Evolutionary conservation across 2,888 invertebrate genomes (phyloP), one percentile per base, ranked within the genome.

Genomic region (Rugalucina vietnamica): DNA sequence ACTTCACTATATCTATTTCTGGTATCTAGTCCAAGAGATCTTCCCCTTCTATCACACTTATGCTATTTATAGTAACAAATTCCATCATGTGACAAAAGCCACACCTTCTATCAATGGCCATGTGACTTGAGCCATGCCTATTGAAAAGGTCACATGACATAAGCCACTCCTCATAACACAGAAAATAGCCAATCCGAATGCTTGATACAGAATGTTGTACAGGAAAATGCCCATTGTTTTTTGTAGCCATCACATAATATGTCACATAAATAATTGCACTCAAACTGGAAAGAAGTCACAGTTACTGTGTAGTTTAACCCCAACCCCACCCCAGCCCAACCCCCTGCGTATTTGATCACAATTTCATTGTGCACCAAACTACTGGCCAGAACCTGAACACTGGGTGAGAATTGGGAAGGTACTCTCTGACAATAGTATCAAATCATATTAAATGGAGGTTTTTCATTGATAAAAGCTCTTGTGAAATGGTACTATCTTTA

Each of bases 261-360:
- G 8, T 29, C 60, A 60, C 27, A 60, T 60, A 60, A 60, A 60
- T 60, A 60, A 60, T 60, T 60, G 60, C 60, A 60, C 60, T 60
- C 60, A 60, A 5, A 29, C 29, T 60, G 60, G 29, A 60, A 27
- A n/a, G n/a, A n/a, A 60, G 24, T 60, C 60, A 60, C 43, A 43
- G 43, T 43, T 12, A 8, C 43, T 43, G 43, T 43, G 43, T 43
- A 43, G 43, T 18, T 8, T 27, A 27, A 29, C 60, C 18, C 60
- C 60, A 27, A 5, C 29, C 29, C 43, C 4, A n/a, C 4, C 50
- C 50, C 50, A 4, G 18, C 50, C 18, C 8, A 50, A 5, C 21
- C 21, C 50, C 18, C 24, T 50, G 50, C 18, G 18, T 18, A 50
- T 4, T 57, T 27, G 57, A 57, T 57, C 57, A 57, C 57, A 57